Percentiles rank a stretch among this genome's conserved stretches.
Evolutionary conservation across 2,113 vertebrate species (phyloP).

Genomic region (Salvelinus fontinalis): DNA sequence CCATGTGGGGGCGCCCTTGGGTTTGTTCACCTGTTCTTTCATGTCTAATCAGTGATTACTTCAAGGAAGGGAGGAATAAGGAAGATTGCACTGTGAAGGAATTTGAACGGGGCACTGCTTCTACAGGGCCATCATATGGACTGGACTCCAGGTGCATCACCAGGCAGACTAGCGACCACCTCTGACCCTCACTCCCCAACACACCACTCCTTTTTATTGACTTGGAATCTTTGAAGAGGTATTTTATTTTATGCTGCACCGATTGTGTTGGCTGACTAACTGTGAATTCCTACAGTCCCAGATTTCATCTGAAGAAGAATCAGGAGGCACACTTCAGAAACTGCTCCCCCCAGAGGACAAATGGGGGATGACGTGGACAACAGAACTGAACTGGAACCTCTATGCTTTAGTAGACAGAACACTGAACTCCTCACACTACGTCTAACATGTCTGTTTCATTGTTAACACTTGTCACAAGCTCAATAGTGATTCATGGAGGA

Average conservation of each 20-base stretch:
- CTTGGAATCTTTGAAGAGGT: background rate
- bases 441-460: background rate
- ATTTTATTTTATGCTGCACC: background rate
- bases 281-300: background rate
- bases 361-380: too few relatives aligned
- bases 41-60: too few relatives aligned
- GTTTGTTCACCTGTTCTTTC: too few relatives aligned
- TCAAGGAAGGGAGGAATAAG: too few relatives aligned
- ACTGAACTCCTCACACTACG: background rate
- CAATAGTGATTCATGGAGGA: background rate
- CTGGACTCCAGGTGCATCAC: slow-evolving; percentile 13
- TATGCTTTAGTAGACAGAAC: background rate
- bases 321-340: background rate
- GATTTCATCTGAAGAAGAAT: background rate
- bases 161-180: background rate
- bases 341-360: background rate
- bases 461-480: background rate
- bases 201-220: background rate
- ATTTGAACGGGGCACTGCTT: too few relatives aligned
- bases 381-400: background rate
- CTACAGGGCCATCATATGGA: background rate
- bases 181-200: background rate
- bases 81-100: too few relatives aligned
- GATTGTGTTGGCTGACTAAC: background rate
- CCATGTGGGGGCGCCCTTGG: too few relatives aligned